phyloP scores from a whole-genome alignment of 2,113 vertebrate genomes.

The Varanus komodoensis region DNA sequence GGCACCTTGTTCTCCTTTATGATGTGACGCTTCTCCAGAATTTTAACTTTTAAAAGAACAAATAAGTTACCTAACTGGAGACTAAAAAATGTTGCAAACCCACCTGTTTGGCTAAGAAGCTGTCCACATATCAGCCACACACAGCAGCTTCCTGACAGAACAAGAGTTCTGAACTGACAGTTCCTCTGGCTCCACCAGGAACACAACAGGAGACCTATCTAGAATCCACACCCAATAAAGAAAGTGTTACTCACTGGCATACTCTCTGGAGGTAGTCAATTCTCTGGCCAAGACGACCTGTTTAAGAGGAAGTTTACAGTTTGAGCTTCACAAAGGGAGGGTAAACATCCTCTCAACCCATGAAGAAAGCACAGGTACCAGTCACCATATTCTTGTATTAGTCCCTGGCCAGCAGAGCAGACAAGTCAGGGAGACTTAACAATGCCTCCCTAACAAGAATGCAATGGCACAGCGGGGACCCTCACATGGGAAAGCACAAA shows the following conservation, averaged over 20 bases:
- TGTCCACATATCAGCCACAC: not conserved
- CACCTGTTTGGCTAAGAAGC: not conserved
- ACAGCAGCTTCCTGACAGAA: not conserved
- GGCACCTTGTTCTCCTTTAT: constrained; percentile 99
- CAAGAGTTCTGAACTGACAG: not conserved
- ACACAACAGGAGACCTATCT: not conserved
- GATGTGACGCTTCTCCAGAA: constrained; percentile 98
- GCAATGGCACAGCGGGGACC: not conserved
- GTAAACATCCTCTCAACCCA: not conserved
- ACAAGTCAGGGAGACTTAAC: not conserved
- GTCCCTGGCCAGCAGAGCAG: not conserved
- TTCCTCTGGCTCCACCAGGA: not conserved
- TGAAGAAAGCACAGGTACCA: not conserved
- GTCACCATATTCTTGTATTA: not conserved
- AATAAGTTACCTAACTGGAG: constrained; percentile 47
- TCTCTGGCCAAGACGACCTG: constrained; percentile 98
- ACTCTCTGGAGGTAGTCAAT: constrained; percentile 92
- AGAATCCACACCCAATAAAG: not conserved
- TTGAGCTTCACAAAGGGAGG: not conserved
- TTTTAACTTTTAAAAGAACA: constrained; percentile 88
- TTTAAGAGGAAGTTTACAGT: constrained; percentile 48
- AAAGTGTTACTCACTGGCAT: constrained; percentile 90
- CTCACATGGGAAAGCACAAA: not conserved
- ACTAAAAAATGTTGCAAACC: not conserved
- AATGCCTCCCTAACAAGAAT: not conserved